Conservation (phyloP, 2,888 invertebrate species). For the Pheosia gnoma region DNA sequence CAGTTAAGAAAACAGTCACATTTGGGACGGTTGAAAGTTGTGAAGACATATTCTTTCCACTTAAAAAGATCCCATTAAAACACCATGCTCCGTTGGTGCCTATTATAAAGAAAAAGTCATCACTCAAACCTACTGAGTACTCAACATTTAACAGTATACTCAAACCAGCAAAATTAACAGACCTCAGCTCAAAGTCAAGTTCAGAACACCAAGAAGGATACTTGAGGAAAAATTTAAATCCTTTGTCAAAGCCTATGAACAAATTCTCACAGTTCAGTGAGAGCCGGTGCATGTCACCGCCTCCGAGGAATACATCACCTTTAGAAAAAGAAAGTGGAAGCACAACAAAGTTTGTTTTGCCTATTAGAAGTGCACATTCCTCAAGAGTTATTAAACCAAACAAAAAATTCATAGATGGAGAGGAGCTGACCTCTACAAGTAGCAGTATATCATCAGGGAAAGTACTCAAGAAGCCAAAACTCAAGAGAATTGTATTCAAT, state of each 20-base stretch:
- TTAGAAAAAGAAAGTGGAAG: conserved; percentile 64
- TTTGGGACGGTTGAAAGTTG: conserved; percentile 86
- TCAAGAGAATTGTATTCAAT: conserved; percentile 76
- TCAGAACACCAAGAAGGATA: conserved; percentile 78
- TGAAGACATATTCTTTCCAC: conserved; percentile 83
- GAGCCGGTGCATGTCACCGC: conserved; percentile 75
- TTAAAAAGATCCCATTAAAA: conserved; percentile 84
- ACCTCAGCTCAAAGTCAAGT: conserved; percentile 84
- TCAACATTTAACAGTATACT: conserved; percentile 84
- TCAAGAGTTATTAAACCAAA: conserved; percentile 95
- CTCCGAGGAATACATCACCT: conserved; percentile 71
- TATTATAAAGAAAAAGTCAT: conserved; percentile 86
- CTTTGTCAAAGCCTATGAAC: conserved; percentile 75
- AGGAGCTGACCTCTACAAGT: conserved; percentile 70
- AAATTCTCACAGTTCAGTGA: conserved; percentile 78
- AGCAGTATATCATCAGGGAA: conserved; percentile 64
- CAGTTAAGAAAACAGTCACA: conserved; percentile 86
- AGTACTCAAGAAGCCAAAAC: conserved; percentile 78
- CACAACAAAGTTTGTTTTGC: conserved; percentile 88
- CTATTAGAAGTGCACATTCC: conserved; percentile 92
- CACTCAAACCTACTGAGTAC: conserved; percentile 82
- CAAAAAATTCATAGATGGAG: conserved; percentile 91
- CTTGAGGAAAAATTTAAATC: conserved; percentile 75
- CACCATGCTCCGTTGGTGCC: conserved; percentile 85
- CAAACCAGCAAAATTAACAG: conserved; percentile 85